Evolutionary conservation across 2,113 vertebrate genomes (phyloP).

Genomic region (Microcebus griseorufus): DNA sequence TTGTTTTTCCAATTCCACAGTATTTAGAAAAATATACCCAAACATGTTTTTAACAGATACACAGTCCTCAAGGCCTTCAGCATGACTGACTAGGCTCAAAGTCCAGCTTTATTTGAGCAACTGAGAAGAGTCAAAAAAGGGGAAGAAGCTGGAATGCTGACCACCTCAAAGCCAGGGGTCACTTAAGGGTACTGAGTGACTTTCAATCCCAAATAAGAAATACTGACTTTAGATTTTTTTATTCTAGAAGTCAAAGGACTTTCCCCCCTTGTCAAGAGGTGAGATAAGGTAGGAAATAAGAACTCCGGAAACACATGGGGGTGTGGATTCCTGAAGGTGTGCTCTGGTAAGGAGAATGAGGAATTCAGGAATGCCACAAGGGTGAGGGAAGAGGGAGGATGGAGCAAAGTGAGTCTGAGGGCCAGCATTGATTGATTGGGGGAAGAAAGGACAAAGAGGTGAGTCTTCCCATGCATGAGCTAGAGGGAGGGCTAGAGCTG

Average conservation of each 20-base stretch:
- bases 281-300: neutral
- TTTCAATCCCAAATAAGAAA: neutral
- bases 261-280: neutral
- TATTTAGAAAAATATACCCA: neutral
- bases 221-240: neutral
- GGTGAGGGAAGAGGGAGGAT: no score
- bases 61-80: neutral
- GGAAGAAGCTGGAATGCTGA: neutral
- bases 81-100: neutral
- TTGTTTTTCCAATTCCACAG: neutral
- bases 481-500: neutral
- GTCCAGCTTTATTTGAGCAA: neutral
- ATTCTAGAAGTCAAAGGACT: neutral
- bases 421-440: neutral
- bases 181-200: neutral
- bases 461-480: neutral
- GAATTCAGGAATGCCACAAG: neutral
- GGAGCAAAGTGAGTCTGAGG: neutral
- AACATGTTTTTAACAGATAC: neutral
- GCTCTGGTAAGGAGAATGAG: neutral
- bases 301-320: neutral
- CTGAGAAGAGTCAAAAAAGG: neutral
- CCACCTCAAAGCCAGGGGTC: neutral
- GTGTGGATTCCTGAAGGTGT: neutral
- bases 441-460: neutral